Evolutionary conservation across 2,797 vertebrate species (phyloP).

Genomic region (Neoniphon sammara): DNA sequence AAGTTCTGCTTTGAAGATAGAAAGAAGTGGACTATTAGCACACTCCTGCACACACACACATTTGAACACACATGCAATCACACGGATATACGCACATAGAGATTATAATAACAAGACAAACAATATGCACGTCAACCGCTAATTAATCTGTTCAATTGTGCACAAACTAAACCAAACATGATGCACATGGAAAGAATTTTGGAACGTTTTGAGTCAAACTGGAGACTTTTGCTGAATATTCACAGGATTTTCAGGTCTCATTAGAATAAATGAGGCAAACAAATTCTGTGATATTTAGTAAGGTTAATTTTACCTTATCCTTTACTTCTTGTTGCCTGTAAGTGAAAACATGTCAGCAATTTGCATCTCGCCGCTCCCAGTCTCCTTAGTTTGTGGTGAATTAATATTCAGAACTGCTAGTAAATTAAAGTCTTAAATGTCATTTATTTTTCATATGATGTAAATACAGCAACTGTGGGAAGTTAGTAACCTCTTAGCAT

Average conservation of each 20-base stretch:
- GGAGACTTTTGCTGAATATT: not conserved
- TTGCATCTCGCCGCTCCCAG: conserved; percentile 30
- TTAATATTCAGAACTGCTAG: conserved; percentile 47
- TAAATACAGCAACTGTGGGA: no score
- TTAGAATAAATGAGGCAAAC: conserved; percentile 40
- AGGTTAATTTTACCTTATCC: conserved; percentile 63
- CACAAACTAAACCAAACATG: not conserved
- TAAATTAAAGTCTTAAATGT: conserved; percentile 57
- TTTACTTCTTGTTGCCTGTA: conserved; percentile 61
- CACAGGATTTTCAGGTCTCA: conserved; percentile 14
- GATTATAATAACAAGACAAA: no score
- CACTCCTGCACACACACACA: not conserved
- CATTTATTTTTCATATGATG: conserved; percentile 29
- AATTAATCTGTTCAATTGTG: not conserved
- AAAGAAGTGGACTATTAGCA: conserved; percentile 1
- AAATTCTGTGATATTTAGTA: conserved; percentile 59
- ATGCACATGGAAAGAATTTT: not conserved
- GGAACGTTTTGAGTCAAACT: conserved; percentile 9
- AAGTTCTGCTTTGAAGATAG: conserved; percentile 15
- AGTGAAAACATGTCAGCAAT: conserved; percentile 51
- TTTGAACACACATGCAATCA: not conserved
- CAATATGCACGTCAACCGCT: no score
- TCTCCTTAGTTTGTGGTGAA: conserved; percentile 41
- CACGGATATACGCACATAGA: not conserved
- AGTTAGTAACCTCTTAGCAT: no score